A percentile compares a stretch with the other conserved stretches of the same genome.
These are phyloP conservation scores for Clamator glandarius DNA, from an alignment of 2,797 vertebrate species.

Conservation along the genomic window DNA sequence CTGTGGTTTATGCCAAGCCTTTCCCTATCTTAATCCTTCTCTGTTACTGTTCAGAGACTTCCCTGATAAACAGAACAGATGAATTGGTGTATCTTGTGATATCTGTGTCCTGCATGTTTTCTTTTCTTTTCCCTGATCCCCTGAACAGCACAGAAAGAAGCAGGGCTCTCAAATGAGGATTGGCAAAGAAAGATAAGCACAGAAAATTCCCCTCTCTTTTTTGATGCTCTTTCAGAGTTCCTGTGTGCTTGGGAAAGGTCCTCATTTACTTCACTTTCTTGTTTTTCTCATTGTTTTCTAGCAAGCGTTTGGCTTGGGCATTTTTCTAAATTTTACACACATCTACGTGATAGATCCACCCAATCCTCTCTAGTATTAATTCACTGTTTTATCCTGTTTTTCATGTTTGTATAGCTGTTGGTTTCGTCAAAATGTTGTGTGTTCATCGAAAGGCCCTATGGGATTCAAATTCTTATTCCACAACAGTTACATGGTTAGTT, in stretches of 20 bases:
- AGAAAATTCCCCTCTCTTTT: background rate
- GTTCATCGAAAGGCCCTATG: background rate
- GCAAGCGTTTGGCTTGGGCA: background rate
- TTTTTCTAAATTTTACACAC: background rate
- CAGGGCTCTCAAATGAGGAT: rapidly evolving
- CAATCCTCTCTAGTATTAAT: background rate
- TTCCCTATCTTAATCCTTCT: background rate
- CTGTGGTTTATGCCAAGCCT: slow-evolving; percentile 5
- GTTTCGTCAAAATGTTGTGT: background rate
- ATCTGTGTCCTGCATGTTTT: background rate
- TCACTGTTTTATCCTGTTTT: background rate
- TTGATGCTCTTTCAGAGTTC: background rate
- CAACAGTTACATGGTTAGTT: background rate
- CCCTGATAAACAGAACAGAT: background rate
- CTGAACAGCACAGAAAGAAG: background rate
- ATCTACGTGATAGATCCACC: rapidly evolving
- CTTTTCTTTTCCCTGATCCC: background rate
- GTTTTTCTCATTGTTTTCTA: background rate
- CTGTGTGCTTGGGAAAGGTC: background rate
- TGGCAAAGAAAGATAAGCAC: background rate
- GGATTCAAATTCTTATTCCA: background rate
- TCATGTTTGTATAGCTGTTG: background rate
- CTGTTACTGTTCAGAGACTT: background rate
- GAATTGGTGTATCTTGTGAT: background rate
- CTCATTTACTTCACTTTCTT: background rate